Evolutionary conservation across 2,888 invertebrate genomes (phyloP), one percentile per base, ranked within the genome.

Genomic region (Lochmaea crataegi): DNA sequence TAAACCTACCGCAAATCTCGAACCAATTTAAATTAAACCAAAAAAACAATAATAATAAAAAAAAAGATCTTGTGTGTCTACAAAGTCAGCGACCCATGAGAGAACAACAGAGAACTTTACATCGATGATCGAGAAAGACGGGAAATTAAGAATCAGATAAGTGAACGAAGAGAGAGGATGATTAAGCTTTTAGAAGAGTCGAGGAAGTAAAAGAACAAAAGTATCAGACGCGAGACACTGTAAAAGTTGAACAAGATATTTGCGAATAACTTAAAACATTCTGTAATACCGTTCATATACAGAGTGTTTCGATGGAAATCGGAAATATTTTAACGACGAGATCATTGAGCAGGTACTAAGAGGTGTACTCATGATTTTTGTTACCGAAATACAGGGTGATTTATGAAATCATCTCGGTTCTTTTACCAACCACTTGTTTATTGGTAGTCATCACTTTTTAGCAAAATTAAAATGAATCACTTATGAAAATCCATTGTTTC

Each of bases 141-240:
- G 88, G 87, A 86, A 86, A 87, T 87, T 75, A 68, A 76, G 86
- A 87, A 86, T 86, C 86, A 88, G 88, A 88, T 87, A 85, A 84
- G 86, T 87, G 85, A 86, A 45, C 45, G 45, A 45, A 5, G 45
- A 45, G 45, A 45, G 45, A 87, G 87, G 87, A 71, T 71, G 70
- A 67, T 77, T 75, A 72, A 76, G 79, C 80, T 75, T 75, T 78
- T 79, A 77, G 79, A 82, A 80, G 82, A 77, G 83, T 83, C 81
- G 81, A 83, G 80, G 83, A 83, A 81, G 82, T 80, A 82, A 53
- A 68, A 83, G 84, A 85, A 85, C 85, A 85, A 85, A 85, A 85
- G 85, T 74, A 67, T 68, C 85, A 83, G 84, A 84, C 84, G 82
- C 84, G 84, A 84, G 84, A 85, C 84, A 84, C 82, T 80, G 83